phyloP scores from a whole-genome alignment of 2,113 vertebrate species.

The Erythrocebus patas region DNA sequence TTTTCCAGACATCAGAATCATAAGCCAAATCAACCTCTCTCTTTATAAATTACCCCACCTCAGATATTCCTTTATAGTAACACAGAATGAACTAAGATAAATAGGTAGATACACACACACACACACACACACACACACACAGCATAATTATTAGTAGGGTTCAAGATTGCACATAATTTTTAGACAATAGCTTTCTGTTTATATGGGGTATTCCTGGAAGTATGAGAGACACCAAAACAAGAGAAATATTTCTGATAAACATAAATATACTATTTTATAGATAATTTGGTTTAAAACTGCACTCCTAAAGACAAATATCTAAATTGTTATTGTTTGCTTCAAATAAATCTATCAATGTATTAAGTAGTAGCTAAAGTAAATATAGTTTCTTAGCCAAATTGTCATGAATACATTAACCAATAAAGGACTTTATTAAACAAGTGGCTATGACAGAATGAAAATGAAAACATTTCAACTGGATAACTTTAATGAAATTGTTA shows the following conservation, averaged over 20 bases:
- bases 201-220: background rate
- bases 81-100: background rate
- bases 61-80: background rate
- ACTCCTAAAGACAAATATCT: background rate
- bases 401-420: slow-evolving; percentile 24
- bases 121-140: background rate
- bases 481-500: background rate
- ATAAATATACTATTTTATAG: background rate
- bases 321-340: background rate
- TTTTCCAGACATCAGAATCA: background rate
- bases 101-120: background rate
- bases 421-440: slow-evolving; percentile 11
- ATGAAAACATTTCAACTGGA: background rate
- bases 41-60: background rate
- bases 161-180: background rate
- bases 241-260: background rate
- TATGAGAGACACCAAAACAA: background rate
- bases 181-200: background rate
- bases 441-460: background rate
- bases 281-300: background rate
- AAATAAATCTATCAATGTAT: background rate
- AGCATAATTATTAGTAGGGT: background rate
- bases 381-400: slow-evolving; percentile 1
- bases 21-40: background rate
- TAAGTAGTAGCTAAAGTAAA: background rate